Percentiles rank a stretch among this genome's conserved stretches.
These are phyloP conservation scores for Erpobdella octoculata DNA, from an alignment of 2,888 invertebrate species.

Conservation along the genomic window DNA sequence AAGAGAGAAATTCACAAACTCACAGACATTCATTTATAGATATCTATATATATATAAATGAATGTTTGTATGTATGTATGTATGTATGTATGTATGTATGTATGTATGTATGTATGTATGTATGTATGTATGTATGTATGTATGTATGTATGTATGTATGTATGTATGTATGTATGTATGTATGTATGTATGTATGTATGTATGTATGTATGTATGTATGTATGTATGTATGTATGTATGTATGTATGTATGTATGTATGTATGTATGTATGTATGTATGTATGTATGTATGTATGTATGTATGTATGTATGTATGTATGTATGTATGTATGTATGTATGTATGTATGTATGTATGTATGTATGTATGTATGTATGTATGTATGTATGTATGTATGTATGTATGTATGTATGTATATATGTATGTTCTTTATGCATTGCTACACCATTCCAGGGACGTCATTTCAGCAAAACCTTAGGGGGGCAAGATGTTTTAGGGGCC, in stretches of 20 bases:
- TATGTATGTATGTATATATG: no score
- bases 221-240: background rate
- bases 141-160: constrained; percentile 1
- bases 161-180: constrained; percentile 1
- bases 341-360: background rate
- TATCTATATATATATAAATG: no score
- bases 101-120: constrained; percentile 1
- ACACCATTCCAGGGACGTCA: no score
- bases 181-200: background rate
- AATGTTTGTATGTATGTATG: background rate
- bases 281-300: constrained; percentile 1
- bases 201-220: background rate
- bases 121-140: constrained; percentile 1
- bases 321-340: background rate
- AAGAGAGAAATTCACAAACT: no score
- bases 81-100: background rate
- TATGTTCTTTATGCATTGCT: no score
- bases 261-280: background rate
- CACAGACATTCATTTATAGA: no score
- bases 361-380: background rate
- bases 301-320: background rate
- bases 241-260: background rate
- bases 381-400: background rate
- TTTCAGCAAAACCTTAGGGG: no score
- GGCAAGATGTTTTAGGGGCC: no score